phyloP scores from a whole-genome alignment of 2,888 invertebrate genomes.

The Himalopsyche anomala region DNA sequence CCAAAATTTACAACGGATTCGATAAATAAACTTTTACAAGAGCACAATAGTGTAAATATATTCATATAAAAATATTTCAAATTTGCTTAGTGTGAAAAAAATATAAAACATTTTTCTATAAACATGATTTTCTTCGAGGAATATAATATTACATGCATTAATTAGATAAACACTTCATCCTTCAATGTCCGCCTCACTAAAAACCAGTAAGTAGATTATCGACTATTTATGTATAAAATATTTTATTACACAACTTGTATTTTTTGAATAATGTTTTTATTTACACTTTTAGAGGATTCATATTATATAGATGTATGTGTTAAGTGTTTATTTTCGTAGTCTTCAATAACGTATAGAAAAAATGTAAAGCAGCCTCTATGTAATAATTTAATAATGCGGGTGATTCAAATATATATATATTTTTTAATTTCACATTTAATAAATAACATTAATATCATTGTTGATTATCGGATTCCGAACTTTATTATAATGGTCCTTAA shows the following conservation, averaged over 20 bases:
- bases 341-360: background rate
- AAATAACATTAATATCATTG: slow-evolving; percentile 50
- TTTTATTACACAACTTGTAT: background rate
- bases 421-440: background rate
- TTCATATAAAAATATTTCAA: background rate
- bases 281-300: slow-evolving; percentile 6
- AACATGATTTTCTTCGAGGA: slow-evolving; percentile 5
- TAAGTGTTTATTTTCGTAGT: background rate
- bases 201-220: slow-evolving; percentile 32
- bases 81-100: background rate
- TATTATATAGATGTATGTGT: background rate
- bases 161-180: background rate
- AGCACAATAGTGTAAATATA: slow-evolving; percentile 14
- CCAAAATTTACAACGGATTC: background rate
- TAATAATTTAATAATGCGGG: background rate
- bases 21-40: background rate
- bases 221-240: slow-evolving; percentile 8
- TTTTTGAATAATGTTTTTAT: slow-evolving; percentile 16
- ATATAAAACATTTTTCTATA: slow-evolving; percentile 12
- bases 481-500: background rate
- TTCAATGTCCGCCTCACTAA: slow-evolving; percentile 5
- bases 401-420: slow-evolving; percentile 1
- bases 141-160: background rate
- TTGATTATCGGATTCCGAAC: background rate
- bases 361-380: slow-evolving; percentile 25